Evolutionary conservation across 2,888 invertebrate species (phyloP).

Genomic region (Megamerina dolium): DNA sequence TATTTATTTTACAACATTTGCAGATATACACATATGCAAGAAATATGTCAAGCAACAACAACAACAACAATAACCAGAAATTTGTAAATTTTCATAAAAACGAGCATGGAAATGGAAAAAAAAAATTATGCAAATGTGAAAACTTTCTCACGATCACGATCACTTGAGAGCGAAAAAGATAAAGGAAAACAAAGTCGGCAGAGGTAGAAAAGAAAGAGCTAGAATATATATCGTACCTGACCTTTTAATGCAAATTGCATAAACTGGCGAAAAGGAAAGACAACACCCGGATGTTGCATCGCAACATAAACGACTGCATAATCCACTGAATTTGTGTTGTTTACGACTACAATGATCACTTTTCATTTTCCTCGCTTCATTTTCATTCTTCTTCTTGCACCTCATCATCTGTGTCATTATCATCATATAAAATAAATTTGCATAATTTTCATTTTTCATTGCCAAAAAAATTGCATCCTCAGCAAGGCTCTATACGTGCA

Average conservation of each 20-base stretch:
- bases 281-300: conserved; percentile 5
- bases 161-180: neutral
- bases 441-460: conserved; percentile 16
- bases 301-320: neutral
- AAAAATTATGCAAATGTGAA: conserved; percentile 18
- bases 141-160: conserved; percentile 17
- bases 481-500: conserved; percentile 4
- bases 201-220: neutral
- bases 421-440: too few relatives aligned
- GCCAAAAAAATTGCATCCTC: conserved; percentile 14
- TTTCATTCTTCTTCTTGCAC: too few relatives aligned
- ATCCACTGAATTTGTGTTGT: neutral
- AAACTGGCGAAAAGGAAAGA: conserved; percentile 8
- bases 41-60: too few relatives aligned
- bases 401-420: too few relatives aligned
- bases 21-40: too few relatives aligned
- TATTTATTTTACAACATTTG: too few relatives aligned
- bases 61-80: too few relatives aligned
- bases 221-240: too few relatives aligned
- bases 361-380: too few relatives aligned
- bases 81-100: too few relatives aligned
- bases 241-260: neutral
- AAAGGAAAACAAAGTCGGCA: neutral
- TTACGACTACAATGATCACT: too few relatives aligned
- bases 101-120: neutral